Evolutionary conservation across 2,888 invertebrate species (phyloP), one percentile per base, ranked within the genome.

Genomic region (Gryllus longicercus): DNA sequence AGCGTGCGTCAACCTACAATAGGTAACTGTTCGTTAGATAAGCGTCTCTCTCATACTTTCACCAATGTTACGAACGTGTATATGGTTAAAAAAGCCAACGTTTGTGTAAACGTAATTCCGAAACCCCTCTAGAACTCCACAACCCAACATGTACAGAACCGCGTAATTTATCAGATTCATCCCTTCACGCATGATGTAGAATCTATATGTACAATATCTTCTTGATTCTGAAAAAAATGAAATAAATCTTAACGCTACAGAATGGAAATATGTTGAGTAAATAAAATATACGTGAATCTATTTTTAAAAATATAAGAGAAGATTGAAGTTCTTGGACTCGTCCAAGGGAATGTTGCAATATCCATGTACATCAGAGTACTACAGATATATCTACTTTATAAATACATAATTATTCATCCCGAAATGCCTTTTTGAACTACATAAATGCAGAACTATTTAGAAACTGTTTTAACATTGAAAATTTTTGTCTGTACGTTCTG

Each of bases 251-350:
- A 63, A 14, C 63, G 14, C 63, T 63, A 14, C 63, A 18, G n/a
- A 63, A 63, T 63, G 63, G 63, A 63, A 63, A 63, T 4, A n/a
- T 63, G 63, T 63, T 63, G 63, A 63, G n/a, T 63, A 63, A 63
- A 63, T 63, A 63, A 63, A 63, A 63, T 63, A 63, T 63, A 63
- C 63, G 63, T 63, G 63, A 63, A 63, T 63, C 63, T 63, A 63
- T 63, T 63, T 63, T 63, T 63, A 63, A 63, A 38, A 63, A 63
- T 63, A n/a, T 63, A 63, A 63, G 63, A 63, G 63, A 63, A 63
- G n/a, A 63, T 63, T 63, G n/a, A 63, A 8, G 38, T 63, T 18
- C 63, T 18, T n/a, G 63, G n/a, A 18, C n/a, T 18, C 14, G 63
- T 63, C 63, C 14, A n/a, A 63, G 63, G 14, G 63, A 63, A 63